phyloP scores from a whole-genome alignment of 2,113 vertebrate species.

The Pantherophis guttatus region DNA sequence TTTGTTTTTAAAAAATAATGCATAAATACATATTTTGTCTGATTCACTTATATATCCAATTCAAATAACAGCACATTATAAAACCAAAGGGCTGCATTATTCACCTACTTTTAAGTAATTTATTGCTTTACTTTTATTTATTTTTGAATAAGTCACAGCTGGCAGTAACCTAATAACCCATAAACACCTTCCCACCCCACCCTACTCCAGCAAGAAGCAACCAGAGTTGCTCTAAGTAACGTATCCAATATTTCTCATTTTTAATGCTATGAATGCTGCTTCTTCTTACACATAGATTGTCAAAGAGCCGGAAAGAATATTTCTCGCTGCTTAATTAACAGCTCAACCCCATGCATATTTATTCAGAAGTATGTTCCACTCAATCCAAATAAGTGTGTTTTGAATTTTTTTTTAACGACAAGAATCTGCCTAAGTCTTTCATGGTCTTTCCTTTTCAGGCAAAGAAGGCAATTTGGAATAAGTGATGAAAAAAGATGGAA shows the following conservation, averaged over 20 bases:
- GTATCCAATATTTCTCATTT: slow-evolving; percentile 15
- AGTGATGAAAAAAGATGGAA: background rate
- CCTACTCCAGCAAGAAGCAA: background rate
- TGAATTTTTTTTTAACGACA: slow-evolving; percentile 33
- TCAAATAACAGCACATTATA: slow-evolving; percentile 63
- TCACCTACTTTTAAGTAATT: slow-evolving; percentile 44
- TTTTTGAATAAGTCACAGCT: slow-evolving; percentile 52
- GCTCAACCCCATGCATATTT: background rate
- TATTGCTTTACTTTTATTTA: slow-evolving; percentile 52
- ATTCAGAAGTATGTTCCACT: slow-evolving; percentile 29
- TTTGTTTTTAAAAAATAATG: slow-evolving; percentile 63
- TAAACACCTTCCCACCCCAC: slow-evolving; percentile 26
- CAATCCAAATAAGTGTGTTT: slow-evolving; percentile 23
- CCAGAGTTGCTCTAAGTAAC: background rate
- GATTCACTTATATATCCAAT: slow-evolving; percentile 65
- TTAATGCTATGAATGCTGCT: slow-evolving; percentile 7
- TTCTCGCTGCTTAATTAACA: slow-evolving; percentile 21
- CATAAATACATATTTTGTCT: slow-evolving; percentile 72
- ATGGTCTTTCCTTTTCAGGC: slow-evolving; percentile 33
- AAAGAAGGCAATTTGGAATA: background rate
- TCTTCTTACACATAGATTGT: slow-evolving; percentile 21
- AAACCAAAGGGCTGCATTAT: slow-evolving; percentile 53
- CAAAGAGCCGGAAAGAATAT: slow-evolving; percentile 24
- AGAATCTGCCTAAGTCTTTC: slow-evolving; percentile 38
- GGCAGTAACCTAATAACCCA: slow-evolving; percentile 44